Evolutionary conservation across 2,888 invertebrate genomes (phyloP).

Genomic region (Anarsia innoxiella): DNA sequence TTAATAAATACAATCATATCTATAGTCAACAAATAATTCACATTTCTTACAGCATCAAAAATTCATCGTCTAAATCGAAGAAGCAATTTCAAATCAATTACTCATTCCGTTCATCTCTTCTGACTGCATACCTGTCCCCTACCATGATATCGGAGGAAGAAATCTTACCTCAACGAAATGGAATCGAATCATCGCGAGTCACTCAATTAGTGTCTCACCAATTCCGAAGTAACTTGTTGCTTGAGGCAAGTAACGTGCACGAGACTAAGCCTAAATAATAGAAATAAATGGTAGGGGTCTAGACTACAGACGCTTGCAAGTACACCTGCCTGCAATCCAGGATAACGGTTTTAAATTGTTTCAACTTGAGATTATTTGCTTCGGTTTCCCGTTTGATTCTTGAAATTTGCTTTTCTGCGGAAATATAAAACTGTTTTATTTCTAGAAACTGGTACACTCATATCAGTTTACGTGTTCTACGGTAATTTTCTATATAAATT

Average conservation of each 20-base stretch:
- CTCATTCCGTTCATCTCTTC: too few relatives aligned
- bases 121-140: not conserved
- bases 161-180: too few relatives aligned
- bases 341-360: slow-evolving; percentile 24
- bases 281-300: slow-evolving; percentile 18
- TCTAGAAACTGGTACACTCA: too few relatives aligned
- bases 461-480: too few relatives aligned
- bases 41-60: too few relatives aligned
- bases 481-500: too few relatives aligned
- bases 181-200: slow-evolving; percentile 6
- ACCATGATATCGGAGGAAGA: not conserved
- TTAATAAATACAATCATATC: too few relatives aligned
- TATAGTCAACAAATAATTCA: too few relatives aligned
- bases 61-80: too few relatives aligned
- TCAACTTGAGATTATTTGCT: slow-evolving; percentile 16
- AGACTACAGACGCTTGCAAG: slow-evolving; percentile 9
- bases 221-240: slow-evolving; percentile 8
- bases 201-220: slow-evolving; percentile 2
- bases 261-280: not conserved
- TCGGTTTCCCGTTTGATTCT: slow-evolving; percentile 10
- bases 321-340: slow-evolving; percentile 23
- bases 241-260: not conserved
- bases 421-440: not conserved
- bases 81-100: too few relatives aligned
- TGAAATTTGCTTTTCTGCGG: slow-evolving; percentile 6